Conservation (phyloP, 2,888 invertebrate genomes). For the Polyommatus iphigenia region DNA sequence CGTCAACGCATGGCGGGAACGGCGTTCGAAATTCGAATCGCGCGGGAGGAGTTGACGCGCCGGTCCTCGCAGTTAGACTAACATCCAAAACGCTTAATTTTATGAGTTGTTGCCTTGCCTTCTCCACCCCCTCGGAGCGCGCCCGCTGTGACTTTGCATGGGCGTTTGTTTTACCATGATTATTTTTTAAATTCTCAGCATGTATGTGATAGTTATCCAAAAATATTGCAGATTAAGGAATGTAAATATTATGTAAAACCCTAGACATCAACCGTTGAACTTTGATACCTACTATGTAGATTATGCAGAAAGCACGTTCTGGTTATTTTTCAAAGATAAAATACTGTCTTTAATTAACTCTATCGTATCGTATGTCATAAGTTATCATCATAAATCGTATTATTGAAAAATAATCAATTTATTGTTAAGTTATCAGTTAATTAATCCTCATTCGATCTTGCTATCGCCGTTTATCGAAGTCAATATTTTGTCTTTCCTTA, state of each 20-base stretch:
- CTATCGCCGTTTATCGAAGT: conserved; percentile 17
- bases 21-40: conserved; percentile 45
- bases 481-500: conserved; percentile 19
- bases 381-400: conserved; percentile 1
- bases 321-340: not conserved
- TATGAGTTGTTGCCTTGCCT: conserved; percentile 82
- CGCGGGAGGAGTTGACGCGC: conserved; percentile 64
- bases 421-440: not conserved
- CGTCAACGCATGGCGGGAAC: conserved; percentile 59
- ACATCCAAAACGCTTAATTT: conserved; percentile 81
- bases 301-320: not conserved
- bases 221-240: not conserved
- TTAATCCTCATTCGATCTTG: conserved; percentile 6
- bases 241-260: not conserved
- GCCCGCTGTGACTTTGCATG: conserved; percentile 56
- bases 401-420: conserved; percentile 12
- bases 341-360: not conserved
- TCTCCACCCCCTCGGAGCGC: conserved; percentile 75
- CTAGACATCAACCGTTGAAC: not conserved
- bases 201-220: not conserved
- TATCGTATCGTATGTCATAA: conserved; percentile 7
- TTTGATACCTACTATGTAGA: not conserved
- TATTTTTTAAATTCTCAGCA: not conserved
- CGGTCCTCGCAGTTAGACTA: conserved; percentile 79
- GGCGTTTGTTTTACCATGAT: not conserved